Base-by-base conservation (phyloP, 2,888 invertebrate genomes). In the Acronicta aceris region DNA sequence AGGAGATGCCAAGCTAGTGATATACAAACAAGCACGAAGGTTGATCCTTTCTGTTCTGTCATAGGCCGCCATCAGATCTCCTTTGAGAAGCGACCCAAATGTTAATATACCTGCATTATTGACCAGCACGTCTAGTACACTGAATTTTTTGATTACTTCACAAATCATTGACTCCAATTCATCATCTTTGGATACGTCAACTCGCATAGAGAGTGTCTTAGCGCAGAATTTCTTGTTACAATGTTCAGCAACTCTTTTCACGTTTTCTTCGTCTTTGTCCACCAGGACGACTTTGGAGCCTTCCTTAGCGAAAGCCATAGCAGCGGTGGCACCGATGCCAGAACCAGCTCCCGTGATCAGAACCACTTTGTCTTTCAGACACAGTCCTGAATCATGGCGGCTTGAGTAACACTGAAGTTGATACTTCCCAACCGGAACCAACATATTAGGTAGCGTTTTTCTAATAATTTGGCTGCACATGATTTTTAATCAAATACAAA, bases 271-370 rank as follows among this genome's bases (percentile, higher is more conserved):
- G 41, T 86, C 83, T 69, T 81, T 76, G 10, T 78, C 86, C 0
- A 83, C 79, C 43, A 86, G 72, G 9, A 68, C 80, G 0, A 86
- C 63, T 13, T 54, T 38, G 5, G 84, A 84, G 8, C 79, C 81
- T 70, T 82, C 79, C 47, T 75, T 72, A 0, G 83, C 76, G 42
- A 84, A 84, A 12, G 64, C 30, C 21, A 78, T 59, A 0, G 85
- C 82, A 0, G 74, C 77, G 7, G 75, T 68, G 5, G 81, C 85
- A 5, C 86, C 86, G 12, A 84, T 83, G 0, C 83, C 84, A 0
- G 83, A 72, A 38, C 83, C 82, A 5, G 79, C 79, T 0, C 85
- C 86, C 0, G 82, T 86, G n/a, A 86, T 59, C 6, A 86, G 50
- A 5, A 83, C 79, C 4, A 85, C 80, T 79, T 86, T 85, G 17